These are phyloP conservation scores for Rhagophthalmus giganteus DNA, from an alignment of 2,888 invertebrate genomes.

Conservation along the genomic window DNA sequence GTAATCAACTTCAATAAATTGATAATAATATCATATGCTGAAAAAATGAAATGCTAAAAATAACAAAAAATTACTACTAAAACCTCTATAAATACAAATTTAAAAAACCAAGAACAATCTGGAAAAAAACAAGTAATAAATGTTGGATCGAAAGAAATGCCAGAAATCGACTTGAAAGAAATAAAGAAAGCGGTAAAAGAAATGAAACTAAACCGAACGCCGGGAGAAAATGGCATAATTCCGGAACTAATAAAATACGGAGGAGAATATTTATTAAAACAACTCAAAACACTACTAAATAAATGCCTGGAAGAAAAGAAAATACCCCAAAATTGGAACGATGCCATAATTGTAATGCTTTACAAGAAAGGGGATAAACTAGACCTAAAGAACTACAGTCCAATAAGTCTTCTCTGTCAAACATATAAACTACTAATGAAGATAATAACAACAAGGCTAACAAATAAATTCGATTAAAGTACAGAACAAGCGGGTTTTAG, in stretches of 20 bases:
- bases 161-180: not conserved
- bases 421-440: constrained; percentile 1
- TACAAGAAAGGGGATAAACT: not conserved
- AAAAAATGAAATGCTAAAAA: constrained; percentile 6
- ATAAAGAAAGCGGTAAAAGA: constrained; percentile 1
- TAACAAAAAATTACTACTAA: constrained; percentile 2
- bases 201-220: constrained; percentile 1
- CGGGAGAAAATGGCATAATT: constrained; percentile 3
- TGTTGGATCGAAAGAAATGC: constrained; percentile 1
- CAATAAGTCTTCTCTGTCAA: constrained; percentile 1
- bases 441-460: not conserved
- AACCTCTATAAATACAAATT: constrained; percentile 5
- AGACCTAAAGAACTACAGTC: constrained; percentile 3
- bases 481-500: not conserved
- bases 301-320: not conserved
- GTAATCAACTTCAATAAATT: too few relatives aligned
- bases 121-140: not conserved
- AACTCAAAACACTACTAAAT: not conserved
- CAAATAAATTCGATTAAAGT: not conserved
- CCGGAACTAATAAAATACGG: not conserved
- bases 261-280: not conserved
- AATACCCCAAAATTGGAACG: constrained; percentile 7
- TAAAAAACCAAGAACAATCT: not conserved
- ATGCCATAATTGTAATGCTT: not conserved
- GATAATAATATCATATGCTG: too few relatives aligned